phyloP scores from a whole-genome alignment of 2,113 vertebrate species.

The Enhydra lutris region DNA sequence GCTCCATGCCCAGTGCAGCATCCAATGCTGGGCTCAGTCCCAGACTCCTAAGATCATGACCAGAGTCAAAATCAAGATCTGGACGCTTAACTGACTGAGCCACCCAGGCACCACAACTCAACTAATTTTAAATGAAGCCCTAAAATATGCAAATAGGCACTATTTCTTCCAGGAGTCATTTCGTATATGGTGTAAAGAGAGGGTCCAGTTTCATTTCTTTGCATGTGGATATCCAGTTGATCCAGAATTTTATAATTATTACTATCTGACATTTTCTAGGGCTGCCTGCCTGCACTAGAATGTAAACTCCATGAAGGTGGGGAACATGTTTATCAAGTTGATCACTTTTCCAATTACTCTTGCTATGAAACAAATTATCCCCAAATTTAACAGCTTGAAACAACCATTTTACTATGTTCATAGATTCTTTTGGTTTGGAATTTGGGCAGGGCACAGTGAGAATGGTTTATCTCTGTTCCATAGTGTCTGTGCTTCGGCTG shows the following conservation, averaged over 20 bases:
- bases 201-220: not conserved
- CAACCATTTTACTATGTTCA: not conserved
- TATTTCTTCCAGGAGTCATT: not conserved
- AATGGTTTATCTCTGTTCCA: not conserved
- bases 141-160: not conserved
- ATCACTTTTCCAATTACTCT: not conserved
- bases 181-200: not conserved
- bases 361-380: not conserved
- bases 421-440: not conserved
- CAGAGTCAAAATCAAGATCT: not conserved
- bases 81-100: not conserved
- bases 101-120: not conserved
- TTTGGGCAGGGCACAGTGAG: not conserved
- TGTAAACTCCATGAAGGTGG: not conserved
- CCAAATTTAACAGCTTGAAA: not conserved
- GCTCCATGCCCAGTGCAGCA: not conserved
- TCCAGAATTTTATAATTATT: not conserved
- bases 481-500: not conserved
- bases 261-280: not conserved
- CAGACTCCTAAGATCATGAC: not conserved
- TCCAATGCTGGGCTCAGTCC: not conserved
- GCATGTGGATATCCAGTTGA: not conserved
- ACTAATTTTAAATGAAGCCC: not conserved
- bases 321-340: not conserved
- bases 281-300: not conserved